phyloP scores from a whole-genome alignment of 2,113 vertebrate species.

The Pachypanchax playfairii region DNA sequence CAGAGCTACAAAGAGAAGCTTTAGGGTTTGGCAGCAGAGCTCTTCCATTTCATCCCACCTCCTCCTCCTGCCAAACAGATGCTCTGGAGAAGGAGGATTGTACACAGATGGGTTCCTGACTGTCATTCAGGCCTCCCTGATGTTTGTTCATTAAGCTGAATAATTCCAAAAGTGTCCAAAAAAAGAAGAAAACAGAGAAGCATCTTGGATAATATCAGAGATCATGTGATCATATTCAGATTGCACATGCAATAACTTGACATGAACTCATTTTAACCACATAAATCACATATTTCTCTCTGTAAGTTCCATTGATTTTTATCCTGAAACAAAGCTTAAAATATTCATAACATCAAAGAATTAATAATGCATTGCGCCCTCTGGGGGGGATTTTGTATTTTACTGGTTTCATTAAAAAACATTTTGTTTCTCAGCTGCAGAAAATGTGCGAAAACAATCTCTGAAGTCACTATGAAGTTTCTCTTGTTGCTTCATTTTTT shows the following conservation, averaged over 20 bases:
- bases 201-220: no score
- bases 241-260: neutral
- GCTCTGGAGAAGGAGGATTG: constrained; percentile 35
- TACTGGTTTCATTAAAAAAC: constrained; percentile 51
- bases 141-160: constrained; percentile 32
- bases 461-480: constrained; percentile 19
- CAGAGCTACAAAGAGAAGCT: constrained; percentile 39
- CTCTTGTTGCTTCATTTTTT: constrained; percentile 51
- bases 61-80: constrained; percentile 45
- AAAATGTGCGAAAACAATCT: constrained; percentile 44
- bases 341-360: constrained; percentile 47
- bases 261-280: constrained; percentile 21
- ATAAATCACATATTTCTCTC: constrained; percentile 15
- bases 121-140: constrained; percentile 32
- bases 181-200: constrained; percentile 10
- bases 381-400: constrained; percentile 33
- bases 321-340: constrained; percentile 34
- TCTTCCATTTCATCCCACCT: constrained; percentile 24
- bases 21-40: constrained; percentile 42
- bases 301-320: constrained; percentile 16
- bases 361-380: constrained; percentile 34
- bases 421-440: constrained; percentile 30
- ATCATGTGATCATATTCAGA: no score
- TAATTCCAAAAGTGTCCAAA: constrained; percentile 4
- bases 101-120: constrained; percentile 35